A percentile compares a stretch with the other conserved stretches of the same genome.
Evolutionary conservation across 2,113 vertebrate genomes (phyloP).

Genomic region (Myiagra hebetior): DNA sequence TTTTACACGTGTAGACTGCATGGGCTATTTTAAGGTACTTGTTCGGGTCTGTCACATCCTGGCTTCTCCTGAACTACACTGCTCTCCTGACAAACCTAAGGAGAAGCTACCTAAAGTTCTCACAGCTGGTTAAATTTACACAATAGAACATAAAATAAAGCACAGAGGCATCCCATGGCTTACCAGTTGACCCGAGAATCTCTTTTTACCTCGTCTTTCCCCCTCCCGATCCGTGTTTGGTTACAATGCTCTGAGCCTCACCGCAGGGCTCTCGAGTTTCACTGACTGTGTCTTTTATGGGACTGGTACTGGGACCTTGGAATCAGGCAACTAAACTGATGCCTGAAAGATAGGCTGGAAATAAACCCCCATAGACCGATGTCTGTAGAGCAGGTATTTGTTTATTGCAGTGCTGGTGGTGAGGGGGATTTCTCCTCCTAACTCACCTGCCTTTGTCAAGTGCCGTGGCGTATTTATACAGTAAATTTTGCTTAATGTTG

Average conservation of each 20-base stretch:
- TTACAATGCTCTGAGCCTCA: not conserved
- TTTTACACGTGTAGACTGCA: not conserved
- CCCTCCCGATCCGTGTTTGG: not conserved
- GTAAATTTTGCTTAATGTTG: too few species aligned
- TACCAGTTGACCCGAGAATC: not conserved
- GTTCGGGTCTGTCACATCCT: not conserved
- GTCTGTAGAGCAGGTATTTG: too few species aligned
- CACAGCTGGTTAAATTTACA: accelerated
- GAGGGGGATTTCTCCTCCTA: too few species aligned
- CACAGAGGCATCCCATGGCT: not conserved
- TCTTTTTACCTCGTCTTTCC: not conserved
- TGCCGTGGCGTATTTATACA: too few species aligned
- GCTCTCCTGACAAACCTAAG: not conserved
- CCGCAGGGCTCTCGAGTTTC: too few species aligned
- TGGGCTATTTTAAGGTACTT: not conserved
- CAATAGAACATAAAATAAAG: not conserved
- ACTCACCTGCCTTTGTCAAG: too few species aligned
- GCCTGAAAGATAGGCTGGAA: too few species aligned
- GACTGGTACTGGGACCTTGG: not conserved
- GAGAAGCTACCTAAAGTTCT: not conserved
- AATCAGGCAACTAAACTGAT: not conserved
- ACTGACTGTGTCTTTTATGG: not conserved
- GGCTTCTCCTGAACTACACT: not conserved
- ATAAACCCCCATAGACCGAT: too few species aligned
- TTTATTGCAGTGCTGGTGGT: too few species aligned